phyloP scores from a whole-genome alignment of 2,888 invertebrate species.

The Tanaodytes sp. region DNA sequence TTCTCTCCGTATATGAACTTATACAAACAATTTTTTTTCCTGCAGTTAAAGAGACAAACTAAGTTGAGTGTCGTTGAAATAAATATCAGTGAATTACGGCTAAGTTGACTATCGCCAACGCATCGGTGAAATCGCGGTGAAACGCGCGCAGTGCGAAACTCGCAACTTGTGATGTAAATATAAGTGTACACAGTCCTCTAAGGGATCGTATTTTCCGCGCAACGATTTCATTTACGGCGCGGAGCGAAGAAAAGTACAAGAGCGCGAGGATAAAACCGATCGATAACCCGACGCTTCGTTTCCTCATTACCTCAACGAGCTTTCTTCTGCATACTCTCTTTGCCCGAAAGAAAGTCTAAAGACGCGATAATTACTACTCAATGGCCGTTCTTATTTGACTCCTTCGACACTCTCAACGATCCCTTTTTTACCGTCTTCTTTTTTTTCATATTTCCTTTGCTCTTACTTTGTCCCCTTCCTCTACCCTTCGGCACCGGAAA shows the following conservation, averaged over 20 bases:
- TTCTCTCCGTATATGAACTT: no score
- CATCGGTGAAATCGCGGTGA: no score
- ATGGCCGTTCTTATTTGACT: slow-evolving; percentile 40
- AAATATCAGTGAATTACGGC: no score
- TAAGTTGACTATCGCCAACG: no score
- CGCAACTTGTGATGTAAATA: slow-evolving; percentile 35
- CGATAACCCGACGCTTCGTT: slow-evolving; percentile 53
- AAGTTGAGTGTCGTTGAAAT: no score
- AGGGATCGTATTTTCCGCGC: slow-evolving; percentile 51
- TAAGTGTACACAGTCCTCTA: slow-evolving; percentile 42
- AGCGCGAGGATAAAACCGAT: slow-evolving; percentile 47
- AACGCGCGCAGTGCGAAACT: slow-evolving; percentile 30
- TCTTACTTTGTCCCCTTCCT: no score
- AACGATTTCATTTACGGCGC: slow-evolving; percentile 53
- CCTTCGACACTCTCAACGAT: slow-evolving; percentile 41
- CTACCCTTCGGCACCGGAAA: no score
- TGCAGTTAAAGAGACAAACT: no score
- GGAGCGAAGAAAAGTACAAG: slow-evolving; percentile 46
- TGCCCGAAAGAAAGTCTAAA: slow-evolving; percentile 43
- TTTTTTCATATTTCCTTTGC: slow-evolving; percentile 22
- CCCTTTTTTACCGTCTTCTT: slow-evolving; percentile 24
- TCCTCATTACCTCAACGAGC: slow-evolving; percentile 51
- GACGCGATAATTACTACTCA: slow-evolving; percentile 49
- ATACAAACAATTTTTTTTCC: no score
- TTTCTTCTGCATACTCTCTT: slow-evolving; percentile 48